These are phyloP conservation scores for Halcyon senegalensis DNA, from an alignment of 2,113 vertebrate species.

Conservation along the genomic window DNA sequence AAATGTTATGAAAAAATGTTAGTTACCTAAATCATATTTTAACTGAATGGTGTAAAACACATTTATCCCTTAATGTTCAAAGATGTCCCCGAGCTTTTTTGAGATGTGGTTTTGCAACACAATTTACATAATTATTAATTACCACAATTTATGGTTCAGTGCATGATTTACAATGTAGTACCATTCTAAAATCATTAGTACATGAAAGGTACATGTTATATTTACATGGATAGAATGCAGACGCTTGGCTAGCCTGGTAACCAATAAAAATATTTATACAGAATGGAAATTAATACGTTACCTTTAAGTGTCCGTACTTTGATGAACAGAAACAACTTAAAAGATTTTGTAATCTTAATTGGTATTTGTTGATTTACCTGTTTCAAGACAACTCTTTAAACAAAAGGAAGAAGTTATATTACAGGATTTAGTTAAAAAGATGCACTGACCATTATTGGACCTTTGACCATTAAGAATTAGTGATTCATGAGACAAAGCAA, in stretches of 20 bases:
- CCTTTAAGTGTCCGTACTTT: neutral
- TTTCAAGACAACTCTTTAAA: neutral
- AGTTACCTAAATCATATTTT: neutral
- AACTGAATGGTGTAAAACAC: neutral
- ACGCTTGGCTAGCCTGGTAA: neutral
- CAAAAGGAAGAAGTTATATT: neutral
- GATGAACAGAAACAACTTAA: neutral
- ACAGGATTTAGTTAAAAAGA: neutral
- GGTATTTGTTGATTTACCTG: neutral
- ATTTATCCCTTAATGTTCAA: neutral
- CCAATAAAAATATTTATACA: neutral
- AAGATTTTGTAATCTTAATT: neutral
- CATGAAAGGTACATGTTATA: neutral
- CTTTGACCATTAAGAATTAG: neutral
- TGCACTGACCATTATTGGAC: neutral
- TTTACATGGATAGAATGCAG: neutral
- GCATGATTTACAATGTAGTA: neutral
- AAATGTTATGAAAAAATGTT: neutral
- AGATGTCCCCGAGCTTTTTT: neutral
- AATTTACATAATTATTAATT: too few relatives aligned
- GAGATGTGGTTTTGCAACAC: neutral
- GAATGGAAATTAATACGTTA: neutral
- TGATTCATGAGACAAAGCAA: constrained; percentile 9
- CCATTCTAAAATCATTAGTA: neutral
- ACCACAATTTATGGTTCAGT: neutral